These are phyloP conservation scores for Solenopsis fugax DNA, from an alignment of 1,140 invertebrate species.

Conservation along the genomic window DNA sequence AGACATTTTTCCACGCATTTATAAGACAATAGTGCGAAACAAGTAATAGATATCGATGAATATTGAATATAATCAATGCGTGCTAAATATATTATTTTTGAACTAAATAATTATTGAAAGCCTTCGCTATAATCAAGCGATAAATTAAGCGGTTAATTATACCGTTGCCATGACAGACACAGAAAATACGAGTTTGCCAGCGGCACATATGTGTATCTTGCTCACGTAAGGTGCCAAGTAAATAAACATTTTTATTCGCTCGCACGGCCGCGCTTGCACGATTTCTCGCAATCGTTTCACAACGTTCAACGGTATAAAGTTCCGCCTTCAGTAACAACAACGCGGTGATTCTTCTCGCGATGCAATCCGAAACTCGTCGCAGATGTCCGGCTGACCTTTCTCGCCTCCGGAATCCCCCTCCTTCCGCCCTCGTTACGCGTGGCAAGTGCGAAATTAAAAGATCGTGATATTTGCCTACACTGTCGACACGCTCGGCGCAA, in stretches of 20 bases:
- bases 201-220: neutral
- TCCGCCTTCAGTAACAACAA: neutral
- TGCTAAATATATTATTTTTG: conserved; percentile 6
- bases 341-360: conserved; percentile 23
- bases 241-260: conserved; percentile 56
- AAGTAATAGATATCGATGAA: neutral
- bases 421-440: neutral
- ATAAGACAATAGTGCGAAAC: neutral
- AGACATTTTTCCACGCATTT: neutral
- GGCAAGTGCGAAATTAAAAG: conserved; percentile 22
- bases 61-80: neutral
- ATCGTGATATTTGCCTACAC: conserved; percentile 15
- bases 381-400: conserved; percentile 30
- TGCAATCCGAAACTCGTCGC: conserved; percentile 35
- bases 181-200: conserved; percentile 9
- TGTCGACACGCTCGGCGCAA: neutral
- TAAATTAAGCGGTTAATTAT: conserved; percentile 24
- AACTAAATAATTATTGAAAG: neutral
- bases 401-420: neutral
- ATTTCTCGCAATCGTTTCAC: conserved; percentile 53
- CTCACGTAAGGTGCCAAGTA: conserved; percentile 32
- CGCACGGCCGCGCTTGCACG: neutral
- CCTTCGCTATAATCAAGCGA: neutral
- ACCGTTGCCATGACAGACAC: neutral
- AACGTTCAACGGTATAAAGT: conserved; percentile 9